Base-by-base conservation (phyloP, 2,888 invertebrate species). In the Drosophila quinaria region DNA sequence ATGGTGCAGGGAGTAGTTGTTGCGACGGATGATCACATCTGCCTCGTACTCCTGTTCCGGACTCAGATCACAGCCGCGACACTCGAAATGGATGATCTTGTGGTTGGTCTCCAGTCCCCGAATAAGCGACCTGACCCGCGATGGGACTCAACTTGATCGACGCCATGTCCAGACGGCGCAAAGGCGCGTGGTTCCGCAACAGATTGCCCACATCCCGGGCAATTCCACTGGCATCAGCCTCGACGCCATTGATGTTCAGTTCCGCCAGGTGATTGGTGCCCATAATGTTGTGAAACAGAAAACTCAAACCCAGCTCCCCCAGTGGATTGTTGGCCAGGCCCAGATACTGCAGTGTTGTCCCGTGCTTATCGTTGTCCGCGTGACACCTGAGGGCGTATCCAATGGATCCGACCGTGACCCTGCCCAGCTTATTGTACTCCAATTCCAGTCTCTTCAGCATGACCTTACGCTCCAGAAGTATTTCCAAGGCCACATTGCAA, bases 271-370 rank as follows among this genome's bases (percentile, higher is more conserved):
- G 78, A 1, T 73, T 15, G 0, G 84, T 87, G 3, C 65, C 77
- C 1, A 78, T 17, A 9, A 92, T 67, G 1, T 47, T 25, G 0
- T 42, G 3, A 4, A 65, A 1, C 0, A 92, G 47, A 0, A 31
- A 13, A 1, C 42, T 54, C 0, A 92, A 17, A 0, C 85, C 82
- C 0, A 37, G 3, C 5, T 78, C 65, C 3, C 25, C 11, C 0
- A 92, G 29, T 0, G 82, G 80, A 70, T 92, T 92, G 49, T 89
- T 78, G 0, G 86, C 89, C 15, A 92, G 47, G 0, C 89, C 89
- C 19, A 92, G 73, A 51, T 88, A 90, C 41, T 72, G 67, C 19
- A 92, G 39, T 0, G 63, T 15, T 0, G 65, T 73, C 0, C 59
- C 68, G 0, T 66, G 41, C 2, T 74, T 81, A 0, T 52, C 8